Percentiles rank a stretch among this genome's conserved stretches.
Evolutionary conservation across 2,113 vertebrate species (phyloP).

Genomic region (Pedionomus torquatus): DNA sequence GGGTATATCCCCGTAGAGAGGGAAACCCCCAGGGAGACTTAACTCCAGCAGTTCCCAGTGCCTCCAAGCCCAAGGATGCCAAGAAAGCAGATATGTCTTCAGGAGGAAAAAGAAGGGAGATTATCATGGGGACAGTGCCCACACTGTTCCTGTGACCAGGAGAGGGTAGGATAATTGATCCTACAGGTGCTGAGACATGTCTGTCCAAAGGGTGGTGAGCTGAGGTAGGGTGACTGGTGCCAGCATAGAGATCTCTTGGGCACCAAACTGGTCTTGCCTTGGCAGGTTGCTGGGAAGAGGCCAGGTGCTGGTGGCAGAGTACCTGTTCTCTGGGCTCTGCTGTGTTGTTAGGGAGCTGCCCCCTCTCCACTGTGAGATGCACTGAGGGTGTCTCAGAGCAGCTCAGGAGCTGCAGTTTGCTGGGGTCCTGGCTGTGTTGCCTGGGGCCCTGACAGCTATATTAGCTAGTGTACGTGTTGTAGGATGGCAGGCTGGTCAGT

Average conservation of each 20-base stretch:
- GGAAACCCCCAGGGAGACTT: background rate
- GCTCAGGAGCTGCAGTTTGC: background rate
- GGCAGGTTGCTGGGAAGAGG: background rate
- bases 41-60: background rate
- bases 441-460: background rate
- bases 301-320: background rate
- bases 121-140: background rate
- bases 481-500: background rate
- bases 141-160: background rate
- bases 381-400: background rate
- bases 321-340: background rate
- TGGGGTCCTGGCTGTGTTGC: background rate
- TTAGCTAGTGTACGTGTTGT: background rate
- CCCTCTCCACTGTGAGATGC: background rate
- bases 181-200: background rate
- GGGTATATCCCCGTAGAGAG: background rate
- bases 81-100: background rate
- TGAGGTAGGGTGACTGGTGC: background rate
- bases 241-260: background rate
- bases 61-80: background rate
- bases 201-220: background rate
- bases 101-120: background rate
- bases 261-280: background rate
- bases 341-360: background rate
- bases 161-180: background rate